Evolutionary conservation across 2,888 invertebrate species (phyloP).

Genomic region (Anodontia alba): DNA sequence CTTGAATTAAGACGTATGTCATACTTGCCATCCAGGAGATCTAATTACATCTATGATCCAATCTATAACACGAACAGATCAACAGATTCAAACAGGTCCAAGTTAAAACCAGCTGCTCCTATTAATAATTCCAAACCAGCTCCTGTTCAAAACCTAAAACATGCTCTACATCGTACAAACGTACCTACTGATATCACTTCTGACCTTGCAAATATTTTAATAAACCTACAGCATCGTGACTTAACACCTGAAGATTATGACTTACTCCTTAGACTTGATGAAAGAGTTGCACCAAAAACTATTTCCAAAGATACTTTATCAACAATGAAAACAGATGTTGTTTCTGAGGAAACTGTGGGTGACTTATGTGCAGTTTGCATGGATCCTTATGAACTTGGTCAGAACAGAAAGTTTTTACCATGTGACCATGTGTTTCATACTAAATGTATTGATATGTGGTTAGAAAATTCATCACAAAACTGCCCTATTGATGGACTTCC

Average conservation of each 20-base stretch:
- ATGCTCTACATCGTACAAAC: constrained; percentile 70
- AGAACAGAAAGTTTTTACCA: constrained; percentile 78
- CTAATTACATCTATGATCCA: constrained; percentile 25
- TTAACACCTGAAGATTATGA: constrained; percentile 84
- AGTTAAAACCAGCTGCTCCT: constrained; percentile 35
- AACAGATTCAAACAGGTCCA: constrained; percentile 48
- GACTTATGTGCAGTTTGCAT: constrained; percentile 81
- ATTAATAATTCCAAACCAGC: constrained; percentile 24
- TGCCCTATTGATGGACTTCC: constrained; percentile 83
- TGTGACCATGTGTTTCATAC: constrained; percentile 82
- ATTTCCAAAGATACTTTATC: constrained; percentile 64
- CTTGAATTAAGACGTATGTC: constrained; percentile 58
- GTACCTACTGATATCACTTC: constrained; percentile 60
- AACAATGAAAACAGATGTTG: constrained; percentile 72
- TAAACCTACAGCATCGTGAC: constrained; percentile 81
- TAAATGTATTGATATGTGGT: constrained; percentile 82
- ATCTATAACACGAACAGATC: constrained; percentile 36
- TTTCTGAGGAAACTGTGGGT: constrained; percentile 55
- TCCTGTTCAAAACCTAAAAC: constrained; percentile 69
- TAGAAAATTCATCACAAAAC: constrained; percentile 79
- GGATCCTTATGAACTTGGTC: constrained; percentile 77
- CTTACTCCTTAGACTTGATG: constrained; percentile 79
- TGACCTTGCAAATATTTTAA: constrained; percentile 73
- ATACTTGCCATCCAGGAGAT: constrained; percentile 51
- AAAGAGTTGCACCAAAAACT: constrained; percentile 81